These are phyloP conservation scores for Butorides virescens DNA, from an alignment of 2,113 vertebrate genomes.

Conservation along the genomic window DNA sequence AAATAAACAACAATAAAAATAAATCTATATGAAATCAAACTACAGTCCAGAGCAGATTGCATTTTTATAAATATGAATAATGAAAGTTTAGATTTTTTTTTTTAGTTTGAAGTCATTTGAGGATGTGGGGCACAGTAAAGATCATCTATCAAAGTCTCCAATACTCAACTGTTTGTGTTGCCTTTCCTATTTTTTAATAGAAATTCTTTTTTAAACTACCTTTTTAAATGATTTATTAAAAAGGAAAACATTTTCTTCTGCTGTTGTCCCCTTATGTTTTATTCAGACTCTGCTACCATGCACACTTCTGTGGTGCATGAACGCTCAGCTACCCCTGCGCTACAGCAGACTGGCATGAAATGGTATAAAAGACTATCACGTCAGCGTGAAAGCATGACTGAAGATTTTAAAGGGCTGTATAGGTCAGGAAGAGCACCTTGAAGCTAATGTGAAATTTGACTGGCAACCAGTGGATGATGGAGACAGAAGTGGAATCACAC, in stretches of 20 bases:
- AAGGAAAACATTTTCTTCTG: background rate
- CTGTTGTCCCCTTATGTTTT: background rate
- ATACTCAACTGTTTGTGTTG: background rate
- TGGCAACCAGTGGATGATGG: background rate
- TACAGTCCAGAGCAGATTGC: background rate
- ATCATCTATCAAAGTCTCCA: background rate
- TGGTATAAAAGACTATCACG: background rate
- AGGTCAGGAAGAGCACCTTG: background rate
- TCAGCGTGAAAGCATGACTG: background rate
- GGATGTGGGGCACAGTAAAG: background rate
- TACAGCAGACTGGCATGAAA: background rate
- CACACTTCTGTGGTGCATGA: background rate
- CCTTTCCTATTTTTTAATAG: background rate
- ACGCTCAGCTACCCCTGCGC: rapidly evolving
- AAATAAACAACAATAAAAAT: background rate
- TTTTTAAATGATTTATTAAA: background rate
- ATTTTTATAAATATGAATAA: background rate
- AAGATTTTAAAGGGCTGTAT: background rate
- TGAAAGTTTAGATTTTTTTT: background rate
- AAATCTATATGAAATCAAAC: background rate
- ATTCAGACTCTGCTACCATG: background rate
- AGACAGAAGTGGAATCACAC: background rate
- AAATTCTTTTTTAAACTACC: rapidly evolving
- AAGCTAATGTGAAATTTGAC: background rate
- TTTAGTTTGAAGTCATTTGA: background rate